Base-by-base conservation (phyloP, 1,140 invertebrate genomes). In the roundworm (Caenorhabditis elegans) region DNA sequence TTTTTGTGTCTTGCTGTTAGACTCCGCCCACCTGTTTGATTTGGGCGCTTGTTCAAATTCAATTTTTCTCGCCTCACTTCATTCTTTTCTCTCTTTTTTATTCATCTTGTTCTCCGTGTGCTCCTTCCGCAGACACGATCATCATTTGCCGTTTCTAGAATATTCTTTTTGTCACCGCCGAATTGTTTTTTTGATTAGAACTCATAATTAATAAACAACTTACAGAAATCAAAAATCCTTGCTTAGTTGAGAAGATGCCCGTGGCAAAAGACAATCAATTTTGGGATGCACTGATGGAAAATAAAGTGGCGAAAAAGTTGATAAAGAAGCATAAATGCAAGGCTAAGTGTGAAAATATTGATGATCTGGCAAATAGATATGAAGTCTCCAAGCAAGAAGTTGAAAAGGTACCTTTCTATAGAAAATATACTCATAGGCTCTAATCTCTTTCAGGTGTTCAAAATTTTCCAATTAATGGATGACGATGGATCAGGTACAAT, bases 201-300 rank as follows among this genome's bases (percentile, higher is more conserved):
- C n/a, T 31, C 10, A 6, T 11, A 60, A 17, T 31, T 60, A 31
- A 24, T 31, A 24, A 3, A 15, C 11, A 60, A 24, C 22, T 26
- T 53, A 17, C 3, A 39, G 11, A 13, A 43, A 39, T 19, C 60
- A 15, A 60, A 60, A 60, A 8, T 17, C 6, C 34, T 31, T 17
- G 13, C n/a, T n/a, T n/a, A n/a, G n/a, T n/a, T n/a, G n/a, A n/a
- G n/a, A n/a, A 60, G 6, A 81, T 81, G 80, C 75, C 75, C 17
- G 76, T 47, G 24, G 79, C 70, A 31, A 84, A 84, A 76, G 83
- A 84, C 49, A 55, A 53, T 24, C 51, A 84, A 36, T 84, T 84
- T 60, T 84, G 83, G 83, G 75, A 81, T 70, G 79, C 83, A 24
- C 82, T 84, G 28, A 39, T 84, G 46, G 79, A 82, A 13, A 82